Conservation (phyloP, 2,113 vertebrate genomes). For the Sturnus vulgaris region DNA sequence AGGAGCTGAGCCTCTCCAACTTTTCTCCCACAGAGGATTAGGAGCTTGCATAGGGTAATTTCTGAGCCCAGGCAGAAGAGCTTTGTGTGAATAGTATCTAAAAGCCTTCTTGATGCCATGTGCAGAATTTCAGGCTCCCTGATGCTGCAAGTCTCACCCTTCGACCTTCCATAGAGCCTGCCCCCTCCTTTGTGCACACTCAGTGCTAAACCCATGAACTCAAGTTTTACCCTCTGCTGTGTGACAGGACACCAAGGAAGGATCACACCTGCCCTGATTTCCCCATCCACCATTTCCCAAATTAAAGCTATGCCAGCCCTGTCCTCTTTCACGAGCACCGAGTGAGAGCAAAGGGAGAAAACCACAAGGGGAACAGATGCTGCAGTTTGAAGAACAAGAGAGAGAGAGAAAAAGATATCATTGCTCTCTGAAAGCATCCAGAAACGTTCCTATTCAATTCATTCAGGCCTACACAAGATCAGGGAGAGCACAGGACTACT, state of each 20-base stretch:
- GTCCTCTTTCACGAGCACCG: constrained; percentile 30
- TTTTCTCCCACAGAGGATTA: not conserved
- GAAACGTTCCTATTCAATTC: constrained; percentile 21
- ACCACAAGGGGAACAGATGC: constrained; percentile 41
- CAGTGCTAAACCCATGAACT: not conserved
- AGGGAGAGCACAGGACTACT: constrained; percentile 22
- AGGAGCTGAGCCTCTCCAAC: not conserved
- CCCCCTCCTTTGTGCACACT: not conserved
- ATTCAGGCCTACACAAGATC: constrained; percentile 3
- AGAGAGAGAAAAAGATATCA: constrained; percentile 9
- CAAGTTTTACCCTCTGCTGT: not conserved
- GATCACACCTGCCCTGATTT: constrained; percentile 38
- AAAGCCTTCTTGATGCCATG: not conserved
- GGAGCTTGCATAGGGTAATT: not conserved
- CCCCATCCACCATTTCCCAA: constrained; percentile 35
- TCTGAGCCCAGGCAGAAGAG: not conserved
- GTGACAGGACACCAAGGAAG: not conserved
- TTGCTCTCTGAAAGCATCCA: constrained; percentile 53
- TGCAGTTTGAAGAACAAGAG: constrained; percentile 43
- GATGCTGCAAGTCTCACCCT: not conserved
- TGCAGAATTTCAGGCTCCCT: not conserved
- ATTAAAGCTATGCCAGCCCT: constrained; percentile 16
- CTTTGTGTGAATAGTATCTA: not conserved
- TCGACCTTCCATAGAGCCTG: not conserved
- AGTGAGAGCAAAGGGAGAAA: constrained; percentile 41